phyloP scores from a whole-genome alignment of 2,888 invertebrate genomes.

The Punctoribates punctum region DNA sequence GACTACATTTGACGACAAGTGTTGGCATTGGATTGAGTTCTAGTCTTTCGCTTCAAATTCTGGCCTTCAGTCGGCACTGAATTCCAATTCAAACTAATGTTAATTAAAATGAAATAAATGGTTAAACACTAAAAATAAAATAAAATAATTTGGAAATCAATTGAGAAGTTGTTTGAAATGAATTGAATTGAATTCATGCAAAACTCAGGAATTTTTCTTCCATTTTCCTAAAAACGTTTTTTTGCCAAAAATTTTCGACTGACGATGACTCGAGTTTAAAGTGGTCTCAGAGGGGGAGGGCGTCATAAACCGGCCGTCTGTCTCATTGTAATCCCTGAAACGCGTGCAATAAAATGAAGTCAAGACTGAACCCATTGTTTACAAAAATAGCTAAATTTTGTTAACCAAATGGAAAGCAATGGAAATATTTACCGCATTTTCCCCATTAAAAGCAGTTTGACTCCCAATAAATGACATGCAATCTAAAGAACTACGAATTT shows the following conservation, averaged over 20 bases:
- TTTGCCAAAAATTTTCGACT: conserved; percentile 29
- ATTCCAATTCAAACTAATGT: conserved; percentile 27
- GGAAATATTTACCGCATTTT: conserved; percentile 5
- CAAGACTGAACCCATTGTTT: neutral
- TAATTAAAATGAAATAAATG: neutral
- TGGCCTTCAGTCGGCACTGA: neutral
- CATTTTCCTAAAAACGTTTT: conserved; percentile 33
- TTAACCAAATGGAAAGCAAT: conserved; percentile 12
- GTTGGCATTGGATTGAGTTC: conserved; percentile 4
- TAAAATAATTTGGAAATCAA: neutral
- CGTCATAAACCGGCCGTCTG: neutral
- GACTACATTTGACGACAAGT: conserved; percentile 29
- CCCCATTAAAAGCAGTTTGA: neutral
- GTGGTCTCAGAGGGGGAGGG: neutral
- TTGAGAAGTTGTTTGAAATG: neutral
- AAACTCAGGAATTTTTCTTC: conserved; percentile 12
- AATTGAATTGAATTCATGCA: conserved; percentile 7
- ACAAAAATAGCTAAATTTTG: neutral
- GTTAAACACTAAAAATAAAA: neutral
- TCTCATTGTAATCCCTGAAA: conserved; percentile 22
- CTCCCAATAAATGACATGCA: neutral
- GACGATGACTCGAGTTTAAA: conserved; percentile 23
- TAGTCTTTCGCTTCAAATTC: conserved; percentile 1
- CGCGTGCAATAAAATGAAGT: conserved; percentile 29
- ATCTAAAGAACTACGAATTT: neutral